These are phyloP conservation scores for Orussus abietinus DNA, from an alignment of 1,140 invertebrate species.

Conservation along the genomic window DNA sequence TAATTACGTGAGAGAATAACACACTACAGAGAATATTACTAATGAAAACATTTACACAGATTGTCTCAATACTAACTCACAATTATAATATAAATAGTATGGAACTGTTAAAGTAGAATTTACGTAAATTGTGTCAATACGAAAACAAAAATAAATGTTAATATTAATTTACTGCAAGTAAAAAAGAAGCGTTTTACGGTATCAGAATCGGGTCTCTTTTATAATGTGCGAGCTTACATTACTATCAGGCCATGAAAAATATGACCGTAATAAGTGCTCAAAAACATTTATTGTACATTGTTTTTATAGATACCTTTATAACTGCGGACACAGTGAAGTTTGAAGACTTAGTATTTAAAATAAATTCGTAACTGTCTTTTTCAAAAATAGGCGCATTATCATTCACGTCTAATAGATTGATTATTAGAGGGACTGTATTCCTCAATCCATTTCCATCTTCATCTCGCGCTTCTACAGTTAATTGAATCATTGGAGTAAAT, in stretches of 20 bases:
- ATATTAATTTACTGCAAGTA: too few species aligned
- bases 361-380: constrained; percentile 75
- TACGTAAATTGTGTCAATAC: too few species aligned
- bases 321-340: constrained; percentile 70
- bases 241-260: too few species aligned
- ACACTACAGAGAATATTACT: too few species aligned
- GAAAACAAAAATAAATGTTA: constrained; percentile 7
- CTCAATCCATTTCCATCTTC: constrained; percentile 75
- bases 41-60: too few species aligned
- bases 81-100: constrained; percentile 14
- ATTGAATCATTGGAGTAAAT: constrained; percentile 66
- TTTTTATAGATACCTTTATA: constrained; percentile 66
- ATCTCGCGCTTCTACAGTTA: constrained; percentile 82
- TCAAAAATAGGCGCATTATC: constrained; percentile 83
- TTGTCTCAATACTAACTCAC: too few species aligned
- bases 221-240: too few species aligned
- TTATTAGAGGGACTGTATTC: constrained; percentile 66
- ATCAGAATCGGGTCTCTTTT: too few species aligned
- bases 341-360: constrained; percentile 67
- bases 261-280: too few species aligned
- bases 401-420: constrained; percentile 80
- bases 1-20: too few species aligned
- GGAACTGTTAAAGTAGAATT: constrained; percentile 9
- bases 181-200: too few species aligned
- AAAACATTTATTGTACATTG: too few species aligned